Base-by-base conservation (phyloP, 2,888 invertebrate species). In the Oligia fasciuncula region DNA sequence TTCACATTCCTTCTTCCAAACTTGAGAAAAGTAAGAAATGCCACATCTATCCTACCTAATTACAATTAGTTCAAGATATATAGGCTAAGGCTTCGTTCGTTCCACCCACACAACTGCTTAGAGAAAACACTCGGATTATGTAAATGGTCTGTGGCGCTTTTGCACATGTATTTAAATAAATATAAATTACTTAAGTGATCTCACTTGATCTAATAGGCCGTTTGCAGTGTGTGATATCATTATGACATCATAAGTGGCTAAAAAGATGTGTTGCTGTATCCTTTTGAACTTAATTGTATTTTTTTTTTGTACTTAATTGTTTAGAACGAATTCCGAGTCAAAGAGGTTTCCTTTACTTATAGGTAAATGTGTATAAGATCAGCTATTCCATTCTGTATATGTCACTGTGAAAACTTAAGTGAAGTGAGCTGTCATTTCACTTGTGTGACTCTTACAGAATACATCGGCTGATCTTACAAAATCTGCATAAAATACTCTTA, bases 151-250 rank as follows among this genome's bases (percentile, higher is more conserved):
- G 29, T 84, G 35, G 23, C 85, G 76, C n/a, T 13, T 35, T 68
- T 62, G 81, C 87, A 66, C 62, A 77, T 81, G 17, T 54, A 72
- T 85, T 67, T 73, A 67, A 76, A 81, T 73, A 81, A 68, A 76
- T 75, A 72, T 57, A 83, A 69, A 57, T 76, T n/a, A 23, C 67
- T 63, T 57, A 72, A 71, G 49, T 54, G 46, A 69, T 76, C 65
- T 73, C 23, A 75, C 46, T 49, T 68, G 23, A 43, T 68, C 19
- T 19, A 35, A 14, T 71, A 57, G 23, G 63, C 68, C 11, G 73
- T 69, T 73, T 63, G 29, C 23, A 43, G 29, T 23, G 29, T 29
- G n/a, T 78, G 73, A 78, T 40, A 14, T 79, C 73, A 78, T 66
- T 0, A 54, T 82, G 69, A 70, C 29, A 46, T 78, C 68, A 62